These are phyloP conservation scores for Metridium senile DNA, from an alignment of 92 coral and sea anemone species.

Conservation along the genomic window DNA sequence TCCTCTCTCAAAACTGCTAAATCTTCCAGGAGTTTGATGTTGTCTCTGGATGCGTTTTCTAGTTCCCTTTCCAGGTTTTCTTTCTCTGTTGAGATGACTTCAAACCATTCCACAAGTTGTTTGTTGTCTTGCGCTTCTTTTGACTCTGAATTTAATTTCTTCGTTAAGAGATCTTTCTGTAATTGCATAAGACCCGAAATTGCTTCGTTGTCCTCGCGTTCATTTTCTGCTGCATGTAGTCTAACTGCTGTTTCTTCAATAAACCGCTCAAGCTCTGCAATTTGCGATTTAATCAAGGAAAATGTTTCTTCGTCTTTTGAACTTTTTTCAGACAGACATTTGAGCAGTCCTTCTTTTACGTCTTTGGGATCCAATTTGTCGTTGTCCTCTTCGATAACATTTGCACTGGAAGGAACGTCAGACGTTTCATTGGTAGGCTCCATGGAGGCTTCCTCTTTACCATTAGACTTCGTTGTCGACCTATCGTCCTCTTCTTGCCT, in stretches of 20 bases:
- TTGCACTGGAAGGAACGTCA: not conserved
- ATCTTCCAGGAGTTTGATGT: slow-evolving; percentile 51
- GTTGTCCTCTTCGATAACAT: not conserved
- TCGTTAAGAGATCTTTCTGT: slow-evolving; percentile 11
- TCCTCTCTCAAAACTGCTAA: slow-evolving; percentile 36
- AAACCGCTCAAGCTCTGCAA: not conserved
- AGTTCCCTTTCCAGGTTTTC: slow-evolving; percentile 69
- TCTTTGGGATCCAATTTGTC: not conserved
- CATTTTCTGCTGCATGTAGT: not conserved
- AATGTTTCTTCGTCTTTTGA: slow-evolving; percentile 16
- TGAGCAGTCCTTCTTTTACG: not conserved
- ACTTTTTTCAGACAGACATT: not conserved
- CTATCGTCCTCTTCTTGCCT: slow-evolving; percentile 14
- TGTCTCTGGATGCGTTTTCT: slow-evolving; percentile 51
- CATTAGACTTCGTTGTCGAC: not conserved
- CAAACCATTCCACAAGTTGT: slow-evolving; percentile 61
- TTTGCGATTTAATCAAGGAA: not conserved
- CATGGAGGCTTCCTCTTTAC: not conserved
- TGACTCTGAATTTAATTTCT: not conserved
- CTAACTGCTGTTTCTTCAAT: slow-evolving; percentile 2
- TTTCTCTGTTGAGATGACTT: slow-evolving; percentile 73
- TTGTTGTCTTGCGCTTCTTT: slow-evolving; percentile 41
- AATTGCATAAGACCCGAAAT: slow-evolving; percentile 19
- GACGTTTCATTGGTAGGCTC: not conserved
- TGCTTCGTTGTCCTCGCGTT: slow-evolving; percentile 16